Base-by-base conservation (phyloP, 1,140 invertebrate genomes). In the Drosophila sproati region DNA sequence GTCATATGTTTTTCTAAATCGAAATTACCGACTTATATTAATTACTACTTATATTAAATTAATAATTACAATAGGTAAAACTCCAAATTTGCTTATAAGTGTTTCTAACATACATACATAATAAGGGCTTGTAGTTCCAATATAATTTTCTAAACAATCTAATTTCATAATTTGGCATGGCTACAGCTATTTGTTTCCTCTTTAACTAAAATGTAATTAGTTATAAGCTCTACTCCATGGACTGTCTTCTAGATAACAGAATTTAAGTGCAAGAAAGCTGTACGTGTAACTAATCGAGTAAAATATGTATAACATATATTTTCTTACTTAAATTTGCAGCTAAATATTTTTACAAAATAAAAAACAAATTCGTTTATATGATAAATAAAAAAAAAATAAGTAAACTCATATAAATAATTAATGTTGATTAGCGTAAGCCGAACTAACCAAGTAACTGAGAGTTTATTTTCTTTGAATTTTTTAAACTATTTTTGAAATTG, bases 171-270 rank as follows among this genome's bases (percentile, higher is more conserved):
- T 12, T 12, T 52, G 31, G 29, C 8, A n/a, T 6, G n/a, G 50
- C 50, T 34, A 5, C 3, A 7, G 12, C 20, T 7, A 28, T 29
- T 28, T 12, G 7, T 5, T 3, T 31, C 3, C 1, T 5, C 0
- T 12, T 52, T 5, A 35, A 52, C 31, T 32, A 20, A 20, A 20
- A 20, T 20, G 20, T 32, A 77, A 4, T 20, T 87, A 87, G 59
- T 47, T 59, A 31, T 87, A 87, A 87, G 77, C 80, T 87, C 77
- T 88, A 82, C 83, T 87, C 76, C 73, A 87, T 88, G 83, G 82
- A 87, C 82, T 87, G 82, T 87, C 82, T 87, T 77, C 83, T 88
- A 87, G 82, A 87, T 87, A 87, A 79, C 77, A 83, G 83, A 87
- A 87, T 87, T 87, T 87, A 87, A 75, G 82, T 74, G 73, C 51